Conservation (phyloP, 2,888 invertebrate species). For the Ypsolopha scabrella region DNA sequence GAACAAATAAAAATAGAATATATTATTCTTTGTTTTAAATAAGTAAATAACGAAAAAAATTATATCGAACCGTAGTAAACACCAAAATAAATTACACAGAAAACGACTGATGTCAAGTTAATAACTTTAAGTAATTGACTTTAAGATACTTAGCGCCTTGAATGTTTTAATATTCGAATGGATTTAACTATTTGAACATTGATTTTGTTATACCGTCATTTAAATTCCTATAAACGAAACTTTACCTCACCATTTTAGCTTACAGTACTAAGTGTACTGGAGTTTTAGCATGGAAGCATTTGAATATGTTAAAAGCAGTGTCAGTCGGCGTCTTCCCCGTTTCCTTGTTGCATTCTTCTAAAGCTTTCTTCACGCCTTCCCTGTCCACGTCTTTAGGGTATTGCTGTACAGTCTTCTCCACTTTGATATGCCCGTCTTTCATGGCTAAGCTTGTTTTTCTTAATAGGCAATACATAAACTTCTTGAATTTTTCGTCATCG, state of each 20-base stretch:
- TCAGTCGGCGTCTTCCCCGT: conserved; percentile 23
- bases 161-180: too few species aligned
- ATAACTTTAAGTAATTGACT: too few species aligned
- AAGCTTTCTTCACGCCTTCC: conserved; percentile 20
- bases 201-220: too few species aligned
- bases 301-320: conserved; percentile 22
- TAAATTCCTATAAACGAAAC: conserved; percentile 4
- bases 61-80: too few species aligned
- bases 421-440: conserved; percentile 22
- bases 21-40: too few species aligned
- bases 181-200: too few species aligned
- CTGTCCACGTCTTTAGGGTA: conserved; percentile 22
- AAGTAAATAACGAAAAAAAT: too few species aligned
- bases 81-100: too few species aligned
- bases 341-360: conserved; percentile 27
- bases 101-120: too few species aligned
- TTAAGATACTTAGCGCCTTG: too few species aligned
- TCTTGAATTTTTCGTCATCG: conserved; percentile 25
- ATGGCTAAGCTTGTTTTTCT: conserved; percentile 18
- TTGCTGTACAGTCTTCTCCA: conserved; percentile 22
- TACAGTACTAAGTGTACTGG: conserved; percentile 11
- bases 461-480: conserved; percentile 26
- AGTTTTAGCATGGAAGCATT: conserved; percentile 26
- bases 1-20: too few species aligned
- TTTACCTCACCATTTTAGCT: neutral